Conservation (phyloP, 2,888 invertebrate species). For the Venusia cambrica region DNA sequence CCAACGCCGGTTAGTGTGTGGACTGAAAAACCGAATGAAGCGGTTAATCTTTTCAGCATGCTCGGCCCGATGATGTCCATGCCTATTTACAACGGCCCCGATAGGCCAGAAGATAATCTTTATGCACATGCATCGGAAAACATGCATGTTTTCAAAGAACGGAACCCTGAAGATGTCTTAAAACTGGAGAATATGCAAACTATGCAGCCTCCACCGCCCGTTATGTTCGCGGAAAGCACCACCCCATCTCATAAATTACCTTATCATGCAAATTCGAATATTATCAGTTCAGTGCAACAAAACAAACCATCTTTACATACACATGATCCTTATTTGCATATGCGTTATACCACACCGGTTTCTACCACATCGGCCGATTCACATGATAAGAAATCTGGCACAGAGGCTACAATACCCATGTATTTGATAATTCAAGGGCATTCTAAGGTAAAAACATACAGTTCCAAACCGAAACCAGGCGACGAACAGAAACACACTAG, state of each 20-base stretch:
- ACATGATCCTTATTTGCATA: conserved; percentile 67
- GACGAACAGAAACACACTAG: conserved; percentile 59
- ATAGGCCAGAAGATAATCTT: conserved; percentile 65
- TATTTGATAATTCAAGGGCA: conserved; percentile 92
- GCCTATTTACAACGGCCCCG: conserved; percentile 64
- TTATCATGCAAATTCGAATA: conserved; percentile 46
- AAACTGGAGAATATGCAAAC: conserved; percentile 80
- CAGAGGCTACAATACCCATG: conserved; percentile 81
- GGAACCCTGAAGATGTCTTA: conserved; percentile 42
- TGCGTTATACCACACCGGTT: conserved; percentile 73
- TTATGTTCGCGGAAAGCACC: conserved; percentile 43
- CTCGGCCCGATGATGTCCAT: conserved; percentile 70
- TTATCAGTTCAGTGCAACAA: conserved; percentile 38
- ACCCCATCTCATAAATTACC: conserved; percentile 37
- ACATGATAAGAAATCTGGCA: conserved; percentile 46
- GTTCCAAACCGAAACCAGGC: conserved; percentile 77
- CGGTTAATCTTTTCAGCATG: conserved; percentile 57
- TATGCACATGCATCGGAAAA: conserved; percentile 71
- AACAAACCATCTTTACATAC: conserved; percentile 46
- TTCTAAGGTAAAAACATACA: conserved; percentile 92
- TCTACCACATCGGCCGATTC: conserved; percentile 72
- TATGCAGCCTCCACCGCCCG: conserved; percentile 80
- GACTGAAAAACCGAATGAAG: conserved; percentile 35
- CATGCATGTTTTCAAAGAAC: conserved; percentile 62
- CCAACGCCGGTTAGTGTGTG: conserved; percentile 33